Evolutionary conservation across 2,113 vertebrate genomes (phyloP), one percentile per base, ranked within the genome.

Genomic region (Aptenodytes forsteri): DNA sequence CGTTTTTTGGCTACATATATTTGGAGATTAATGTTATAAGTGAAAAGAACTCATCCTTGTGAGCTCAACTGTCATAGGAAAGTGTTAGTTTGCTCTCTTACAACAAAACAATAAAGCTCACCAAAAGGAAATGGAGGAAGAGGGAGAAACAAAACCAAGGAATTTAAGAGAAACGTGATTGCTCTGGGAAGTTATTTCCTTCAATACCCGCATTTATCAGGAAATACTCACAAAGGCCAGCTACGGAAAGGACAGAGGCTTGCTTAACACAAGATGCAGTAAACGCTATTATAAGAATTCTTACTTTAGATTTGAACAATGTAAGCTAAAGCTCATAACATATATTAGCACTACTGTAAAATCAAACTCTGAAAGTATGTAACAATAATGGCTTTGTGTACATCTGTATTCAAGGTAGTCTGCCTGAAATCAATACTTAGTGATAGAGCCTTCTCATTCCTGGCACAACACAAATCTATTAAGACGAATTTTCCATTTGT

Each of bases 1-100:
- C 0, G 8, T 7, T 30, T 86, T 96, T 93, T 95, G 87, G 95
- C 93, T 94, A 96, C 75, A 71, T 70, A 88, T 49, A 76, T 71
- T 91, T 93, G 67, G 69, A 96, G 27, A 93, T 81, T 71, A 83
- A 70, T 11, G 70, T 55, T n/a, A 9, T n/a, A 91, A 95, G 69
- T 59, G 61, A 92, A 95, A 89, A 96, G 66, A 6, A 32, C 19
- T 77, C 44, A 86, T 54, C 73, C 38, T 13, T 2, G 6, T 40
- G 47, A 76, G 13, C 49, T 82, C 47, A 85, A 78, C 16, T 70
- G 23, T 44, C 67, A 38, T 1, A 72, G 20, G 8, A 38, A 83
- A 78, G 32, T 2, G 7, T 77, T 94, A 85, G 71, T 36, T 89
- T 64, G 44, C 46, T 47, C 29, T 83, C 32, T 54, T 80, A 40